Conservation (phyloP, 2,113 vertebrate genomes). For the Rana temporaria region DNA sequence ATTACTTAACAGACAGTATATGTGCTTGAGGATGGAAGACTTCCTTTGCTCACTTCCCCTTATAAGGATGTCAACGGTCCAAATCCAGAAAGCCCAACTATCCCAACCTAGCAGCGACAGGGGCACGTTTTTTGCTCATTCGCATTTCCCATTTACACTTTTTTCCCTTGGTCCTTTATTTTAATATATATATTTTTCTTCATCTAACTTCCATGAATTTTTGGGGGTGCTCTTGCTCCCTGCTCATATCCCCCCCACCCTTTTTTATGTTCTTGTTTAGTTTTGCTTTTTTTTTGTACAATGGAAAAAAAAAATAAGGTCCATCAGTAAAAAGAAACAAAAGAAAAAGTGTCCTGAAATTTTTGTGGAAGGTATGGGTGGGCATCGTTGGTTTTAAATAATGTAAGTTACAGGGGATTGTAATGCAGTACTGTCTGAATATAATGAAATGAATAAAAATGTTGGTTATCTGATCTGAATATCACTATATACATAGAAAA, state of each 20-base stretch:
- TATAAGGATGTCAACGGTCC: neutral
- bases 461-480: neutral
- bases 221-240: neutral
- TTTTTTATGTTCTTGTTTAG: constrained; percentile 33
- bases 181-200: constrained; percentile 59
- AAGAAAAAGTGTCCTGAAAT: neutral
- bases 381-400: neutral
- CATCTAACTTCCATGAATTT: neutral
- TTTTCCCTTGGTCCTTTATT: constrained; percentile 19
- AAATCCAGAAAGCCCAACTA: neutral
- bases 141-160: neutral
- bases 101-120: neutral
- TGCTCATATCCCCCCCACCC: neutral
- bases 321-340: constrained; percentile 47
- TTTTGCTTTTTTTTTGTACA: constrained; percentile 53
- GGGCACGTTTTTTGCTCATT: constrained; percentile 16
- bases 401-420: neutral
- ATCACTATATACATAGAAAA: neutral
- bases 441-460: neutral
- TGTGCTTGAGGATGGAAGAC: constrained; percentile 21
- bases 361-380: neutral
- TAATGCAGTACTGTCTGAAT: neutral
- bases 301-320: constrained; percentile 29
- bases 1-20: neutral
- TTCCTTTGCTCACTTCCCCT: too few species aligned